Base-by-base conservation (phyloP, 2,888 invertebrate species). In the Plebejus argus region DNA sequence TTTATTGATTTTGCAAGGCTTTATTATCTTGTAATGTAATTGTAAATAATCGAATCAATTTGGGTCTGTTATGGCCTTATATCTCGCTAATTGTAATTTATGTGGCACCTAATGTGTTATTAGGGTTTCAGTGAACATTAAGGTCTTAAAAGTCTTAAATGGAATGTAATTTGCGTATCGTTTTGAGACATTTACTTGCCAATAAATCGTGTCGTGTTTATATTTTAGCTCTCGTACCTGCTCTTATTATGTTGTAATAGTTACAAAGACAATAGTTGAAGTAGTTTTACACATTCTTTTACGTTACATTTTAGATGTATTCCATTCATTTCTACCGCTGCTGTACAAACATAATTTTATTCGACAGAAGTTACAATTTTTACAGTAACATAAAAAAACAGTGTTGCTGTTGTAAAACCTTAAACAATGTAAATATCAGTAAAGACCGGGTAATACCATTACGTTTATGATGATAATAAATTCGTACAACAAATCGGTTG, bases 361-460 rank as follows among this genome's bases (percentile, higher is more conserved):
- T 61, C 10, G n/a, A 71, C 45, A 53, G 66, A 76, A 53, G 76
- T 76, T 23, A 70, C 76, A 76, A 76, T 70, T 70, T 76, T 72
- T 71, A 53, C 53, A n/a, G 49, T 76, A 53, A 33, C 70, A 53
- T 71, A 53, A 53, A 70, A 71, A 70, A 53, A 70, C 70, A 70
- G 45, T 76, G 70, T 70, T 76, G 77, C 74, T 72, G 71, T 77
- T 76, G 76, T 77, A 77, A 78, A 61, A 66, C 45, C 70, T 61
- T 80, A 70, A 78, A 80, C 78, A 79, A 80, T 81, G 81, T 82
- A 82, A 85, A 83, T 86, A 86, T 86, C 85, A 84, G 81, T 84
- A 83, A 84, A 80, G 79, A 84, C 86, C 82, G 80, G 83, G 78
- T 79, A 71, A 58, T 33, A 77, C 74, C 75, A 79, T 78, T 77